Evolutionary conservation across 2,888 invertebrate species (phyloP), one percentile per base, ranked within the genome.

Genomic region (Hesperia comma): DNA sequence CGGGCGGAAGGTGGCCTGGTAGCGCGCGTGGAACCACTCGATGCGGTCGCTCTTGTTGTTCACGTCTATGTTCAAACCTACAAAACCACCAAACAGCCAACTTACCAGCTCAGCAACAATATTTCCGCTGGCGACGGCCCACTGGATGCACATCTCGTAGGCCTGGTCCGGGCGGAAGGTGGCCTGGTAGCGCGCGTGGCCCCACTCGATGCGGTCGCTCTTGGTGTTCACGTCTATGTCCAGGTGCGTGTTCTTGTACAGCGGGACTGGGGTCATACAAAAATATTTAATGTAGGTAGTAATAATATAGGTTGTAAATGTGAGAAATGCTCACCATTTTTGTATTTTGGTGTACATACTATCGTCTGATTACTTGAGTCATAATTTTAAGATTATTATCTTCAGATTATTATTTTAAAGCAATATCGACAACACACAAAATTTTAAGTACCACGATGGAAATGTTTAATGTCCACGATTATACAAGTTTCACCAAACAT

Each of bases 61-160:
- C 14, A 96, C 94, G 80, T 98, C 98, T 51, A 98, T 96, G 81
- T 98, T 98, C 73, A 98, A 53, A 10, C 1, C 1, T 15, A 33
- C 1, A 37, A n/a, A 26, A 26, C 5, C 26, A 17, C 7, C 5
- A 55, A 43, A 21, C 8, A 37, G n/a, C n/a, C n/a, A 15, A 37
- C 82, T 88, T 86, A 96, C 97, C 93, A 98, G 93, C 87, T 99
- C 99, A 53, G 97, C 96, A 17, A 99, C 97, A 72, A 99, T 97
- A 64, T 97, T 96, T 12, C 99, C 99, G 19, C 99, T 99, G 1
- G 99, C 97, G 63, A 98, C 98, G 55, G 99, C 95, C 99, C 99
- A 99, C 84, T 99, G 98, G 33, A 99, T 95, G 73, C 97, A 96
- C 81, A 99, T 94, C 90, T 99, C 99, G 88, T 97, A 99, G 1